Percentiles rank a stretch among this genome's conserved stretches.
These are phyloP conservation scores for Gracilinanus agilis DNA, from an alignment of 2,113 vertebrate genomes.

Conservation along the genomic window DNA sequence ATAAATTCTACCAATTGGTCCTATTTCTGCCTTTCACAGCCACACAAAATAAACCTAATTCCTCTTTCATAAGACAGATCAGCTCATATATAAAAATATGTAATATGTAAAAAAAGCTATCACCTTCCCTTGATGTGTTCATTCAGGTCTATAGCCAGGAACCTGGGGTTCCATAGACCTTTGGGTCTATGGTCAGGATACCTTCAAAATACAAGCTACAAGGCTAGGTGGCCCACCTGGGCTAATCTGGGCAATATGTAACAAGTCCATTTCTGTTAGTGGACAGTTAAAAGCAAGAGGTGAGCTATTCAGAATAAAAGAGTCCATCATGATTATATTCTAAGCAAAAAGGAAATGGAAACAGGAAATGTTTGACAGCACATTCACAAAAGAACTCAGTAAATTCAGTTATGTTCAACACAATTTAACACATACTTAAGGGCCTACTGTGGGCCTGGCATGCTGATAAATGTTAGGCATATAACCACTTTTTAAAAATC, in stretches of 20 bases:
- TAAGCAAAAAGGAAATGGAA: background rate
- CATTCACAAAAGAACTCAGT: background rate
- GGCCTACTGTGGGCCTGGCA: background rate
- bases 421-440: background rate
- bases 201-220: background rate
- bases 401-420: background rate
- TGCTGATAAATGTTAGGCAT: background rate
- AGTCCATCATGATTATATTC: background rate
- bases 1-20: background rate
- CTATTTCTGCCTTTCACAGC: background rate
- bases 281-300: background rate
- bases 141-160: background rate
- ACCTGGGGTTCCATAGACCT: background rate
- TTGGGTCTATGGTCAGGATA: background rate
- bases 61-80: background rate
- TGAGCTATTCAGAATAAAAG: background rate
- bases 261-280: background rate
- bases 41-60: background rate
- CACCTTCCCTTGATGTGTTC: background rate
- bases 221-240: background rate
- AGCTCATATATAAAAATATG: background rate
- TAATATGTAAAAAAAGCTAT: background rate
- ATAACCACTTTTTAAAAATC: background rate
- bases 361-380: background rate
- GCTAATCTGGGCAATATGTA: background rate